Base-by-base conservation (phyloP, 2,797 vertebrate species). In the Clarias pachynema region DNA sequence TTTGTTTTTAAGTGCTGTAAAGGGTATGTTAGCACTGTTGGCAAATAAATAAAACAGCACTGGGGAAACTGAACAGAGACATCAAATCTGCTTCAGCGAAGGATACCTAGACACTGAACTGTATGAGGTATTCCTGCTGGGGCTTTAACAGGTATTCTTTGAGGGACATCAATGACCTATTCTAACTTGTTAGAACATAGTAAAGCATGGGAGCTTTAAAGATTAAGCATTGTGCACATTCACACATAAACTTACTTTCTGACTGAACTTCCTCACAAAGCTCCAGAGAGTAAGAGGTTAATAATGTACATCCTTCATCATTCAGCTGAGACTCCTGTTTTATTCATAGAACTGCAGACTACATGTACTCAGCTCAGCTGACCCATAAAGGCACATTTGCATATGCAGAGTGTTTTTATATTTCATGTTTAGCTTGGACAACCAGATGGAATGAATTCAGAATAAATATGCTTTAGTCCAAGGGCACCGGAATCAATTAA, bases 301-400 rank as follows among this genome's bases (percentile, higher is more conserved):
- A 87, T 90, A 87, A 88, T 84, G 80, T 62, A 90, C 18, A 60
- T 79, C 44, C 49, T 56, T 56, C 65, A 60, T 59, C 26, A 34
- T 83, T 75, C 74, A 86, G 78, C 79, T 83, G 31, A 62, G 81
- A 82, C 79, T 86, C 70, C 31, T 83, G 77, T 90, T 86, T 90
- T 80, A 88, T 89, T 89, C 87, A 87, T 90, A 78, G 72, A 37
- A 75, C 65, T 20, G 24, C 72, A 37, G 78, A 84, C 87, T 77
- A 57, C 18, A 59, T 84, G 63, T 56, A 81, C 89, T 88, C 87
- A 82, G 44, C 79, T 40, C 3, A 4, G 49, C 60, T 37, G 31
- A 75, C 69, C 53, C 26, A 65, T 63, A 81, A 81, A 66, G 49
- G 44, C 44, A 53, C 53, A 75, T 85, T 65, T 73, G 80, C 62